Conservation (phyloP, 2,797 vertebrate genomes). For the Enteromius radiatus region DNA sequence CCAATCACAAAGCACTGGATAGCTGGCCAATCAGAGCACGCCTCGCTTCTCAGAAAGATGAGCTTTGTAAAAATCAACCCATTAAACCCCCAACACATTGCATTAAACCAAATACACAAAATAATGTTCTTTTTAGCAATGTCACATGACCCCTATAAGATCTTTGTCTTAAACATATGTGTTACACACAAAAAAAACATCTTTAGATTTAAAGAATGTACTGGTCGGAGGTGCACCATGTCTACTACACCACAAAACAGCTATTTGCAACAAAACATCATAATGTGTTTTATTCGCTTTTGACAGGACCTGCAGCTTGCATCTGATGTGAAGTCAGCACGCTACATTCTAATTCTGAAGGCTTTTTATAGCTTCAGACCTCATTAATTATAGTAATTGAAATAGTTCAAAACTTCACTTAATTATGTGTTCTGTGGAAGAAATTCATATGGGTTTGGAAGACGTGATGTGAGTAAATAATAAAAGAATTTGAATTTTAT, state of each 20-base stretch:
- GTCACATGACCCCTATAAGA: no score
- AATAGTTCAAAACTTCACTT: conserved; percentile 2
- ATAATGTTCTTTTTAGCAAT: no score
- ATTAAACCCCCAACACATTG: no score
- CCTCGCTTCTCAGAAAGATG: no score
- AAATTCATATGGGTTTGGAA: conserved; percentile 6
- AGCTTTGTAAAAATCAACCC: no score
- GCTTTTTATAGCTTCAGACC: background rate
- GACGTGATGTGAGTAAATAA: background rate
- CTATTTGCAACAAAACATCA: background rate
- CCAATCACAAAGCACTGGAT: no score
- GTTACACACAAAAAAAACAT: background rate
- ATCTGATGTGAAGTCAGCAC: background rate
- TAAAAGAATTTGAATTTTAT: background rate
- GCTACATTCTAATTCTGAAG: background rate
- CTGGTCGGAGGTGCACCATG: background rate
- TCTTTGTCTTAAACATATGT: background rate
- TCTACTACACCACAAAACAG: conserved; percentile 1
- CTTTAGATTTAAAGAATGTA: background rate
- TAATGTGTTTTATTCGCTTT: background rate
- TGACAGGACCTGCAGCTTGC: background rate
- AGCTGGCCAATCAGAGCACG: no score
- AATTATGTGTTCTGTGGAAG: background rate
- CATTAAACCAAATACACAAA: no score
- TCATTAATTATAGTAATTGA: background rate